A percentile compares a stretch with the other conserved stretches of the same genome.
Conservation (phyloP, 2,888 invertebrate species). For the Ellobium chinense region DNA sequence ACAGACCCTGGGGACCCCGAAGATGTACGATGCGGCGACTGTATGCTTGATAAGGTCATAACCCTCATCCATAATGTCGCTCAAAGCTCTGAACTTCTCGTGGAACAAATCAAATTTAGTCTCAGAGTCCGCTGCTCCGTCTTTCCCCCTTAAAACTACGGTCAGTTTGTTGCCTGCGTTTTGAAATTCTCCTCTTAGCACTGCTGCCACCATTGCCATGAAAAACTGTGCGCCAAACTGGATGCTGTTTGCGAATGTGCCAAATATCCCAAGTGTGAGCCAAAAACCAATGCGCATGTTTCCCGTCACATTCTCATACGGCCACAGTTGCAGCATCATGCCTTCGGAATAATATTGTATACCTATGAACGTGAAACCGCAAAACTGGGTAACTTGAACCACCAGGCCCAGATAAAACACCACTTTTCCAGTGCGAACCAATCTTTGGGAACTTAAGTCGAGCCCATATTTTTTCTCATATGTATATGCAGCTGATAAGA, state of each 20-base stretch:
- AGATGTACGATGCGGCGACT: background rate
- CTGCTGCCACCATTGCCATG: background rate
- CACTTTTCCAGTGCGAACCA: background rate
- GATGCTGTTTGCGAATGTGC: background rate
- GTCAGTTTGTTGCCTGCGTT: background rate
- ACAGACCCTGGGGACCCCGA: background rate
- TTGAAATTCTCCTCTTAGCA: background rate
- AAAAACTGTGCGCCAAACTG: background rate
- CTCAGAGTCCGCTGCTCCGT: background rate
- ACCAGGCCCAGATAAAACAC: background rate
- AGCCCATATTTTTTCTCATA: background rate
- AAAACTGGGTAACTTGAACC: too few species aligned
- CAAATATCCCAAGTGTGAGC: background rate
- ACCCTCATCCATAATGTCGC: background rate
- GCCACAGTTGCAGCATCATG: slow-evolving; percentile 2
- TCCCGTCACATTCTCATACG: too few species aligned
- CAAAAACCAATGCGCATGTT: background rate
- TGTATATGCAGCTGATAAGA: background rate
- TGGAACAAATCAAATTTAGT: background rate
- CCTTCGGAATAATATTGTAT: background rate
- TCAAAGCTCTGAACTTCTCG: background rate
- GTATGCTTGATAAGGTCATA: slow-evolving; percentile 11
- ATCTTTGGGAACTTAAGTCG: background rate
- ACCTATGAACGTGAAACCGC: too few species aligned
- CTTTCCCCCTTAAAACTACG: background rate